Base-by-base conservation (phyloP, 2,888 invertebrate genomes). In the Brachyptera risi region DNA sequence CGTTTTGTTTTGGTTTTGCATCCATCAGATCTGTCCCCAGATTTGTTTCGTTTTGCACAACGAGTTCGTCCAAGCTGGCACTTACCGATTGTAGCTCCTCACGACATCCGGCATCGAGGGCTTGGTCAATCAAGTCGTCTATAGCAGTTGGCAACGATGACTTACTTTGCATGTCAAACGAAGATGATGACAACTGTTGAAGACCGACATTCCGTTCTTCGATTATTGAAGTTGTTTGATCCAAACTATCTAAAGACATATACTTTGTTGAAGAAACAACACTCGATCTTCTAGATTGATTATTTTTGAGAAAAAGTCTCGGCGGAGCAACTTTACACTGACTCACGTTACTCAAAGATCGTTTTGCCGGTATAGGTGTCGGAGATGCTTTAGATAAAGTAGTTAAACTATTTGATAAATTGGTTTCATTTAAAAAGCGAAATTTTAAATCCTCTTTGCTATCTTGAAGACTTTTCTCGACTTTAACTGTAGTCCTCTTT, bases 31-130 rank as follows among this genome's bases (percentile, higher is more conserved):
- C 35, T 15, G 15, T 15, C 3, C 17, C 31, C 1, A 11, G 31
- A 9, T 17, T 7, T 21, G 54, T 9, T 23, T 5, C 31, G 19
- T n/a, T 27, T 4, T 31, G 13, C 2, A 51, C 37, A 21, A 21
- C 37, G 23, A 23, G 17, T 19, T 21, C 54, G 2, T 54, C 54
- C 37, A 54, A 21, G n/a, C 54, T 54, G 54, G 40, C 47, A 17
- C 42, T 23, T 9, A 57, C 42, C 5, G 13, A n/a, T 21, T 56
- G 57, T 7, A 35, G 17, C 26, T 38, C 57, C 15, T 51, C 51
- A 15, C 51, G 27, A 35, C 31, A 4, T 15, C 21, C 54, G 21
- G 35, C 4, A 19, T 35, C 54, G 54, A 54, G 17, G 4, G 54
- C 35, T n/a, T 54, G 54, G 37, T 21, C 35, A 37, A 37, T 54